phyloP scores from a whole-genome alignment of 1,140 invertebrate species.

The Plectus sambesii region DNA sequence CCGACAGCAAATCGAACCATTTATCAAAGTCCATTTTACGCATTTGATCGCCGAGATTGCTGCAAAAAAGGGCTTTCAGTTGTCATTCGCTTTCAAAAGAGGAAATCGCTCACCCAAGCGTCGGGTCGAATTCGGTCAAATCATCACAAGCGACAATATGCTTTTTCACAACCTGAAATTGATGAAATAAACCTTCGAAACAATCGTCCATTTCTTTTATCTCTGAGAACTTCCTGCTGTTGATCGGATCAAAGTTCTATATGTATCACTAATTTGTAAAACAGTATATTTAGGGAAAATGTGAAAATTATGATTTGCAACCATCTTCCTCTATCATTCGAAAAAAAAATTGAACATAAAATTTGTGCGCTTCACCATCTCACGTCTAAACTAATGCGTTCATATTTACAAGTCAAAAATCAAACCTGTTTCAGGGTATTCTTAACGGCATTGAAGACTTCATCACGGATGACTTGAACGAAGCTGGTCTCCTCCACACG shows the following conservation, averaged over 20 bases:
- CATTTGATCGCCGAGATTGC: constrained; percentile 60
- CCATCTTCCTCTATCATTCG: too few species aligned
- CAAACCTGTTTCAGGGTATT: constrained; percentile 36
- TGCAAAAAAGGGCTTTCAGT: constrained; percentile 42
- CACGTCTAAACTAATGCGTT: too few species aligned
- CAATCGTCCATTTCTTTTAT: too few species aligned
- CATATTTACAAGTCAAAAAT: not conserved
- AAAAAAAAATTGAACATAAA: not conserved
- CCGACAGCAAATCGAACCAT: constrained; percentile 65
- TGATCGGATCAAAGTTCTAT: too few species aligned
- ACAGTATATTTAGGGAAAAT: too few species aligned
- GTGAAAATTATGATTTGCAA: too few species aligned
- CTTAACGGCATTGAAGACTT: constrained; percentile 39
- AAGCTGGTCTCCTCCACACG: constrained; percentile 44
- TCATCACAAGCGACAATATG: constrained; percentile 31
- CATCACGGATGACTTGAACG: constrained; percentile 32
- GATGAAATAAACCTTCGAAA: too few species aligned
- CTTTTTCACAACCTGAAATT: constrained; percentile 34
- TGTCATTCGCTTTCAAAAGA: constrained; percentile 4
- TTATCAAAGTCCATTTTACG: constrained; percentile 59
- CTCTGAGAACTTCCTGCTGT: too few species aligned
- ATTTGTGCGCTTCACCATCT: too few species aligned
- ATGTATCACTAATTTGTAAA: too few species aligned
- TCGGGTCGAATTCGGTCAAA: constrained; percentile 33
- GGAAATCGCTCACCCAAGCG: constrained; percentile 19